These are phyloP conservation scores for Abramis brama DNA, from an alignment of 2,113 vertebrate species.

Conservation along the genomic window DNA sequence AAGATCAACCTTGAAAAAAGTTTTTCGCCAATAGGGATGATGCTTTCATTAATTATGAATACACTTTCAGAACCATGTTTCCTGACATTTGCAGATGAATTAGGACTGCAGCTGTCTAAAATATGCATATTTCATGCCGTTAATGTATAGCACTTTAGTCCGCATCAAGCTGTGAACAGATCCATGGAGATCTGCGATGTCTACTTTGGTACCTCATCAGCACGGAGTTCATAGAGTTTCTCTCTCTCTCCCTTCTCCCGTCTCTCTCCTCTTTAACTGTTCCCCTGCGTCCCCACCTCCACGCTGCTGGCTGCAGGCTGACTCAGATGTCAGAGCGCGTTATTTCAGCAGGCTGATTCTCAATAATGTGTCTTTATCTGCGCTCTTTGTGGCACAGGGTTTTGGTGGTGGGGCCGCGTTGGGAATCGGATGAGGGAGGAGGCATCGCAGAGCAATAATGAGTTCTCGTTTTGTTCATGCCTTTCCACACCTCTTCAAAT, in stretches of 20 bases:
- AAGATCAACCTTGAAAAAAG: slow-evolving; percentile 27
- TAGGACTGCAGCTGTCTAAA: slow-evolving; percentile 30
- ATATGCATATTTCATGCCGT: slow-evolving; percentile 37
- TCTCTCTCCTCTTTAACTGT: slow-evolving; percentile 33
- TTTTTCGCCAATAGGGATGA: slow-evolving; percentile 7
- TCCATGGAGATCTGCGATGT: slow-evolving; percentile 16
- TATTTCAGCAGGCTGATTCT: slow-evolving; percentile 58
- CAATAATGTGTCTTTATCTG: slow-evolving; percentile 62
- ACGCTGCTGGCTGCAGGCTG: slow-evolving; percentile 47
- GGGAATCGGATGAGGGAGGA: slow-evolving; percentile 39
- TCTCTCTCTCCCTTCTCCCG: not conserved
- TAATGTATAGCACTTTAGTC: slow-evolving; percentile 42
- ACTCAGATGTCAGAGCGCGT: slow-evolving; percentile 59
- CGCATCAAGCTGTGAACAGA: slow-evolving; percentile 6
- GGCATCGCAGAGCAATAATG: slow-evolving; percentile 18
- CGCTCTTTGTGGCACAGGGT: slow-evolving; percentile 38
- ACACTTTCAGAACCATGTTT: slow-evolving; percentile 28
- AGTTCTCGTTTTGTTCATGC: slow-evolving; percentile 32
- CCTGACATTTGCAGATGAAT: slow-evolving; percentile 20
- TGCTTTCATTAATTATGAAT: slow-evolving; percentile 42
- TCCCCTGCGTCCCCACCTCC: slow-evolving; percentile 12
- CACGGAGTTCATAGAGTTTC: slow-evolving; percentile 31
- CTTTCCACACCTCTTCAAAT: slow-evolving; percentile 31
- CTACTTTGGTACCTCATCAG: slow-evolving; percentile 27
- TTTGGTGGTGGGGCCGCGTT: slow-evolving; percentile 35